Evolutionary conservation across 2,888 invertebrate genomes (phyloP), one percentile per base, ranked within the genome.

Genomic region (Archaeoteleia sp.): DNA sequence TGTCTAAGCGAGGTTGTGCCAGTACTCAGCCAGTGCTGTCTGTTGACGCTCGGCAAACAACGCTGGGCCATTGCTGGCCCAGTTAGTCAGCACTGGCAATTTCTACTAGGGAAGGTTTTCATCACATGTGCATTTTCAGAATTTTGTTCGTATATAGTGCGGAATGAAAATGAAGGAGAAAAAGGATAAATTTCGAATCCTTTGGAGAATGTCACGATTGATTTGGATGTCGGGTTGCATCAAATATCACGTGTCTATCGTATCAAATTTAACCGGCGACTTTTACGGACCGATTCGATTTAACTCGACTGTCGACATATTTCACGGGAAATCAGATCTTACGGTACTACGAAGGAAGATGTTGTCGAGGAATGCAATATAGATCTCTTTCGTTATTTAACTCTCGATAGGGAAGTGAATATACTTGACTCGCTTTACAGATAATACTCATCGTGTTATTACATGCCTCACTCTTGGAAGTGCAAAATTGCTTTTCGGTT

Each of bases 261-360:
- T 68, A 68, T 68, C 67, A 62, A 63, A 63, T 68, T 68, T 58
- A 42, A 63, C 49, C 67, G 58, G 42, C 43, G 54, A 48, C 67
- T 53, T 67, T 53, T 57, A 62, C 53, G 57, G 37, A 51, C 27
- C 57, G 61, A 62, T 62, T 42, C 42, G 53, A 67, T 62, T 62
- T 67, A 62, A 61, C 57, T 62, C 34, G 20, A 49, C 54, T 45
- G 42, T 43, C 61, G 67, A 68, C 67, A 63, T 63, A 68, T 62
- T 68, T 68, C 62, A 68, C 48, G 20, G 49, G 54, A 63, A 63
- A 68, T 68, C 68, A 68, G 63, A 68, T 63, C 62, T 62, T 57
- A 63, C 58, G 49, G 30, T 14, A 29, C 43, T 48, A 45, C 55
- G 46, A 57, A 62, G 62, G 53, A 61, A 57, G 57, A 53, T 17